Evolutionary conservation across 2,888 invertebrate genomes (phyloP), one percentile per base, ranked within the genome.

Genomic region (Biston betularia): DNA sequence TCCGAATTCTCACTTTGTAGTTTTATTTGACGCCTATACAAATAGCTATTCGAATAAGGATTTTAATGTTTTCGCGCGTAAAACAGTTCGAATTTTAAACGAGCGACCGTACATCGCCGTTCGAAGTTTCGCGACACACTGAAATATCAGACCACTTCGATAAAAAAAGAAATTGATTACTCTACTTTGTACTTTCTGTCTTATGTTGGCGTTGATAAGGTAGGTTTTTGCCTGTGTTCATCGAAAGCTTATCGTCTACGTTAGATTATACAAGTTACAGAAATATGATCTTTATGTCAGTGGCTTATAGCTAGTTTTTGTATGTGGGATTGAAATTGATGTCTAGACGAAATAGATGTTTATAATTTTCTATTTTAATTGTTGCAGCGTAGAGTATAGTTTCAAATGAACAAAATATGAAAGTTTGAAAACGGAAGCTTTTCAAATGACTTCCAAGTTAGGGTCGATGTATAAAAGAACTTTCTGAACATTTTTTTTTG

Each of bases 61-160:
- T n/a, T n/a, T n/a, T n/a, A n/a, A 54, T 38, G 24, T 52, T 49
- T 63, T 63, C 58, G 54, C 67, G 67, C 67, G 63, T 33, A 55
- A 56, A 59, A 24, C 38, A 50, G 8, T 42, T 44, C 48, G 8
- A 46, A 46, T 14, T 46, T 49, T 5, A 10, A 45, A 35, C 24
- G 55, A 50, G 38, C 38, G 55, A 61, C 34, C 45, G 45, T 15
- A 38, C 54, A 52, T 45, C 50, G 1, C 42, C 34, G 42, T 40
- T 60, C 69, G 62, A 72, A 68, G 67, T 59, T 70, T 68, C 63
- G 49, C 59, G 57, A 59, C 67, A 54, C 9, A 74, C 73, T 74
- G 73, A 71, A 63, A 69, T 46, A 59, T 49, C 63, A 61, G 65
- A 50, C 54, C 62, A 38, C 49, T 33, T 38, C 69, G 60, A 67